Conservation (phyloP, 1,140 invertebrate species). For the Drosophila quadrilineata region DNA sequence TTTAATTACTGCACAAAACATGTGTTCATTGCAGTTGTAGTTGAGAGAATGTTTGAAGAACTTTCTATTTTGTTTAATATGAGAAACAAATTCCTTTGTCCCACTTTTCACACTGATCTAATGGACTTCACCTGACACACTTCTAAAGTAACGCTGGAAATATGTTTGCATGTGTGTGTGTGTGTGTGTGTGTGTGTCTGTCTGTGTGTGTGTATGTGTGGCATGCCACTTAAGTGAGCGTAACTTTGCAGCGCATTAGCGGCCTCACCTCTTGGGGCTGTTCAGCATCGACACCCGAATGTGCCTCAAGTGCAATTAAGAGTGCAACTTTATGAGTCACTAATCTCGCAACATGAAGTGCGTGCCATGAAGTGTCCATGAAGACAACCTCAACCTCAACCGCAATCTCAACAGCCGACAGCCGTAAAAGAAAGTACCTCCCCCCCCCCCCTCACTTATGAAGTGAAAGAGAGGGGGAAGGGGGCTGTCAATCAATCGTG, state of each 20-base stretch:
- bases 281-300: conserved; percentile 54
- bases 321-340: conserved; percentile 72
- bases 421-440: not conserved
- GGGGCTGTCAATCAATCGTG: conserved; percentile 61
- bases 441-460: too few relatives aligned
- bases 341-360: conserved; percentile 35
- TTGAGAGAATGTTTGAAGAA: too few relatives aligned
- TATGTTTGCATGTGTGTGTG: too few relatives aligned
- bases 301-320: conserved; percentile 61
- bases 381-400: not conserved
- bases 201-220: too few relatives aligned
- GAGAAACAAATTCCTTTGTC: too few relatives aligned
- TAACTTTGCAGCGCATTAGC: not conserved
- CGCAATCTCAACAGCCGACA: not conserved
- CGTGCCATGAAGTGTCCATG: not conserved
- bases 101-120: too few relatives aligned
- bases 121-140: too few relatives aligned
- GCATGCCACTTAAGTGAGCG: conserved; percentile 11
- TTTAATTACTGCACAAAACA: not conserved
- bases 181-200: too few relatives aligned
- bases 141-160: too few relatives aligned
- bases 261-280: conserved; percentile 19
- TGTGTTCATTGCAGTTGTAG: too few relatives aligned
- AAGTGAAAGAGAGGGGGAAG: not conserved
- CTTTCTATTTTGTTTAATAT: too few relatives aligned